Percentiles rank a stretch among this genome's conserved stretches.
phyloP scores from a whole-genome alignment of 2,113 vertebrate species.

The Telmatochromis sp. region DNA sequence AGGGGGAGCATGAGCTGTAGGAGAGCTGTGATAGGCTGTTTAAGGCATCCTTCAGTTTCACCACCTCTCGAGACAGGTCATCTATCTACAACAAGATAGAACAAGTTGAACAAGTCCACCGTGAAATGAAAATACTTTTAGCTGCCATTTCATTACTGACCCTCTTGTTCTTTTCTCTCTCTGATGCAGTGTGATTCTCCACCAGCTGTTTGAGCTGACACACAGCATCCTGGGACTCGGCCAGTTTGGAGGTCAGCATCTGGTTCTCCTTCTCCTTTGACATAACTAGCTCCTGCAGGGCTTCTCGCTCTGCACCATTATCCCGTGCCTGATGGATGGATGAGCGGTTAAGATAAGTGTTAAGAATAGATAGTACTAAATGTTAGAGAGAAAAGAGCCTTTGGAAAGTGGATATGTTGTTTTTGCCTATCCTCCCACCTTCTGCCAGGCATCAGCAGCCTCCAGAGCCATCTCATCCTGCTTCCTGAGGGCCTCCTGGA shows the following conservation, averaged over 20 bases:
- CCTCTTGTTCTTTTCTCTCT: constrained; percentile 94
- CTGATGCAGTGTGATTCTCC: constrained; percentile 81
- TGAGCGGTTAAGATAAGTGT: neutral
- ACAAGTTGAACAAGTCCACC: neutral
- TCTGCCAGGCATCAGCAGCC: constrained; percentile 77
- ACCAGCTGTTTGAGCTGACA: constrained; percentile 80
- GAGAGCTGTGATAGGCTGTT: constrained; percentile 97
- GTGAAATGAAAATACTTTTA: neutral
- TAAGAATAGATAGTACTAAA: neutral
- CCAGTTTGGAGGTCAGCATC: constrained; percentile 71
- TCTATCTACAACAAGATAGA: constrained; percentile 73
- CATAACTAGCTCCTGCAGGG: constrained; percentile 53
- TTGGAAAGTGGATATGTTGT: neutral
- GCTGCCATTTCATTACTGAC: constrained; percentile 47
- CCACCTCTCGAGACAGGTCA: constrained; percentile 91
- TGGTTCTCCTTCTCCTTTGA: constrained; percentile 62
- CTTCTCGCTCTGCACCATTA: constrained; percentile 50
- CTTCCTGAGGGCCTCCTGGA: constrained; percentile 84
- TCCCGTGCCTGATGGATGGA: constrained; percentile 41
- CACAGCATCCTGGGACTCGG: constrained; percentile 81
- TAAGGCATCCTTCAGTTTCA: constrained; percentile 89
- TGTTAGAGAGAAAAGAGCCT: neutral
- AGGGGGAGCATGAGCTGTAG: constrained; percentile 77
- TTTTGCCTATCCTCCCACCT: constrained; percentile 50
- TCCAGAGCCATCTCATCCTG: constrained; percentile 83